Evolutionary conservation across 1,140 invertebrate genomes (phyloP).

Genomic region (Megalopta genalis): DNA sequence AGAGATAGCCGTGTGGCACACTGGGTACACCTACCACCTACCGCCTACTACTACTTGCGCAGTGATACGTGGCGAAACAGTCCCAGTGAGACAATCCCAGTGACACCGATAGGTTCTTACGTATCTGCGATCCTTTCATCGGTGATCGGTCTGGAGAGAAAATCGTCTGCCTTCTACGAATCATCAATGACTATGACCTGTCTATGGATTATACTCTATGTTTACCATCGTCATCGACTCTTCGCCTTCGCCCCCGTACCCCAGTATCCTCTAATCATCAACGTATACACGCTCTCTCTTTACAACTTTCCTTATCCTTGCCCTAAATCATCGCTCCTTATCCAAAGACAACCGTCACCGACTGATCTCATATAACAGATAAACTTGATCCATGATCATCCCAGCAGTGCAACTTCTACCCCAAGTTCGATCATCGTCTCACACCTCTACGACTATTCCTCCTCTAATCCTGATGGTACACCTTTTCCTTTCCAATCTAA

Average conservation of each 20-base stretch:
- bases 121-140: conserved; percentile 59
- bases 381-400: background rate
- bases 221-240: conserved; percentile 45
- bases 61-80: conserved; percentile 66
- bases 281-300: too few relatives aligned
- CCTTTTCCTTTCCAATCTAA: conserved; percentile 8
- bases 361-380: too few relatives aligned
- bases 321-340: too few relatives aligned
- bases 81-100: conserved; percentile 65
- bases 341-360: too few relatives aligned
- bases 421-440: too few relatives aligned
- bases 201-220: conserved; percentile 34
- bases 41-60: conserved; percentile 67
- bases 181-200: conserved; percentile 53
- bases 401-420: background rate
- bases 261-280: background rate
- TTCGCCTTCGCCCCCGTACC: conserved; percentile 35
- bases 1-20: conserved; percentile 70
- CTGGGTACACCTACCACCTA: conserved; percentile 65
- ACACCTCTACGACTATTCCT: background rate
- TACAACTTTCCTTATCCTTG: too few relatives aligned
- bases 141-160: conserved; percentile 54
- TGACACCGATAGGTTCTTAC: conserved; percentile 60
- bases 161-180: conserved; percentile 46
- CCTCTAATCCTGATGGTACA: background rate